Conservation (phyloP, 2,888 invertebrate species). For the Agrochola circellaris region DNA sequence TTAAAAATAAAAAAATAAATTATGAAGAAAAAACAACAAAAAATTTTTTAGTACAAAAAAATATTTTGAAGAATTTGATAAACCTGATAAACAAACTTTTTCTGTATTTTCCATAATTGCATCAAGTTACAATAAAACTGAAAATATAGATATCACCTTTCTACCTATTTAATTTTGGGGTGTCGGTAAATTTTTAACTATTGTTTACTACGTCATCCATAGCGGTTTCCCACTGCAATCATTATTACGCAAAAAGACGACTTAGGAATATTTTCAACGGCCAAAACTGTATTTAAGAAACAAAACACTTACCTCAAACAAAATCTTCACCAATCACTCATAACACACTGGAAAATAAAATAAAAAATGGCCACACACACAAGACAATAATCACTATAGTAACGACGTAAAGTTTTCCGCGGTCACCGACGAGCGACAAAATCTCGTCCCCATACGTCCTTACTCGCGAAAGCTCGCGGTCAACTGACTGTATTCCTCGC, state of each 20-base stretch:
- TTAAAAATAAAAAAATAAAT: too few relatives aligned
- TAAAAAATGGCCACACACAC: conserved; percentile 66
- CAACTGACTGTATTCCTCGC: conserved; percentile 84
- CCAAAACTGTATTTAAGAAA: not conserved
- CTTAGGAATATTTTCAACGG: not conserved
- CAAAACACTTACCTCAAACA: conserved; percentile 58
- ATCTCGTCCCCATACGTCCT: conserved; percentile 70
- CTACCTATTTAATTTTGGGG: not conserved
- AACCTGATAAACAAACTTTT: not conserved
- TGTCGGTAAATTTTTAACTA: not conserved
- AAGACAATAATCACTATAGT: conserved; percentile 51
- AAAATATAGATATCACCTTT: not conserved
- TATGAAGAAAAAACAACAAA: too few relatives aligned
- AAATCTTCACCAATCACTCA: conserved; percentile 60
- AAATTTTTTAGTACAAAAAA: too few relatives aligned
- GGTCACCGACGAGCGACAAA: conserved; percentile 50
- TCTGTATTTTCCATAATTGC: not conserved
- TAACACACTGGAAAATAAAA: conserved; percentile 61
- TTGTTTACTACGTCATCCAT: too few relatives aligned
- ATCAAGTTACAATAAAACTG: not conserved
- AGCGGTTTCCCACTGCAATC: not conserved
- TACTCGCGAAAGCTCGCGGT: conserved; percentile 88
- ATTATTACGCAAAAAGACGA: not conserved
- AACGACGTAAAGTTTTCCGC: conserved; percentile 85
- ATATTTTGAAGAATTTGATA: too few relatives aligned